Evolutionary conservation across 2,888 invertebrate genomes (phyloP), one percentile per base, ranked within the genome.

Genomic region (Rugalucina vietnamica): DNA sequence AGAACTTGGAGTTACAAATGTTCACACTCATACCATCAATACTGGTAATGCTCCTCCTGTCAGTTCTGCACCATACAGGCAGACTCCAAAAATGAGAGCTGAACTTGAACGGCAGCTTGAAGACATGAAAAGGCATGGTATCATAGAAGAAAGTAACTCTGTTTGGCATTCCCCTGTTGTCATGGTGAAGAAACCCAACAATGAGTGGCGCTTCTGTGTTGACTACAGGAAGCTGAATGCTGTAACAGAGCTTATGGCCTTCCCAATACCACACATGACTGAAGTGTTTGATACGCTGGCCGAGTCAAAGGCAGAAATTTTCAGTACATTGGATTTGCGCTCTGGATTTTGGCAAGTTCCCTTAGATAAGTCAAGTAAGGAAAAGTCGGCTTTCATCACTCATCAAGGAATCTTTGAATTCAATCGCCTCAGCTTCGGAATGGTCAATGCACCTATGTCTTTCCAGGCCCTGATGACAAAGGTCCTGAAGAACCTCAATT

Each of bases 351-450:
- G 84, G 74, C 86, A 86, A 32, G 74, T 87, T 0, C 76, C 82
- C 1, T 32, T 88, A 27, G 78, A 76, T 34, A 43, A 32, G 0
- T 36, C 36, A 29, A 84, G 84, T 8, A 76, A 77, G 34, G 65
- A 75, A 21, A 88, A 87, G 77, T 71, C 81, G 18, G 83, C 83
- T 2, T 87, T 87, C 73, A 79, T 86, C 18, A 80, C 77, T 1
- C 74, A 82, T 32, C 73, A 84, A 50, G 85, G 84, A 10, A 37
- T 81, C 18, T 88, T 77, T 74, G 72, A 83, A 36, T 88, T 79
- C 49, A 82, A 84, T n/a, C 37, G 82, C 14, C 43, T 88, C 14
- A 76, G 82, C 14, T 89, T 88, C 69, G 85, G 87, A 1, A 75
- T 87, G 4, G 69, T 43, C 1, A 89, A 87, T 81, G 78, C 85